phyloP scores from a whole-genome alignment of 2,888 invertebrate genomes.

The Cephus runcator region DNA sequence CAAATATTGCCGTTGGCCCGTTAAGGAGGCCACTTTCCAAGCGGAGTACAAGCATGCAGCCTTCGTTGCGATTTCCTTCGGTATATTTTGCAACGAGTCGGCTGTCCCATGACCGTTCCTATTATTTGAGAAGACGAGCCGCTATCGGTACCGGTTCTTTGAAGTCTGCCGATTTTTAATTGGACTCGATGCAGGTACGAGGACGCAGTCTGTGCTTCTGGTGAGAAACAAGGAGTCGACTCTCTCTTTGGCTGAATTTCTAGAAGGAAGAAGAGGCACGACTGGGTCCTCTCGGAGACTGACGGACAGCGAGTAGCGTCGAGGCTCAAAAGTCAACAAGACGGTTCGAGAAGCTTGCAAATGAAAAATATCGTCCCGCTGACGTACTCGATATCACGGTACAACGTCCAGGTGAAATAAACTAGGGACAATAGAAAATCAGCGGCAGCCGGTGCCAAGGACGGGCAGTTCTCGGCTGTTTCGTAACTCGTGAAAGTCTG shows the following conservation, averaged over 20 bases:
- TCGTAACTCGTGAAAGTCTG: conserved; percentile 66
- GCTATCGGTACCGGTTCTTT: neutral
- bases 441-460: conserved; percentile 64
- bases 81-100: neutral
- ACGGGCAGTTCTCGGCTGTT: conserved; percentile 62
- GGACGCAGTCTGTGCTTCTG: neutral
- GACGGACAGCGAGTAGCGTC: neutral
- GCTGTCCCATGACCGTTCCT: neutral
- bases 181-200: neutral
- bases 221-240: neutral
- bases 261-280: neutral
- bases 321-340: neutral
- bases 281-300: neutral
- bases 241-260: neutral
- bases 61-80: conserved; percentile 3
- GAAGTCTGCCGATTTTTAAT: neutral
- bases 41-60: conserved; percentile 1
- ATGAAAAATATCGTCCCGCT: neutral
- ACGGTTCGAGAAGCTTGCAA: neutral
- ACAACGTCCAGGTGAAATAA: conserved; percentile 41
- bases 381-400: conserved; percentile 5
- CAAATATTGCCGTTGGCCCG: conserved; percentile 42
- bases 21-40: conserved; percentile 54
- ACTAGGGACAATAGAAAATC: conserved; percentile 62
- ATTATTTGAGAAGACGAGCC: neutral